Evolutionary conservation across 1,140 invertebrate genomes (phyloP).

Genomic region (Drosophila bipectinata): DNA sequence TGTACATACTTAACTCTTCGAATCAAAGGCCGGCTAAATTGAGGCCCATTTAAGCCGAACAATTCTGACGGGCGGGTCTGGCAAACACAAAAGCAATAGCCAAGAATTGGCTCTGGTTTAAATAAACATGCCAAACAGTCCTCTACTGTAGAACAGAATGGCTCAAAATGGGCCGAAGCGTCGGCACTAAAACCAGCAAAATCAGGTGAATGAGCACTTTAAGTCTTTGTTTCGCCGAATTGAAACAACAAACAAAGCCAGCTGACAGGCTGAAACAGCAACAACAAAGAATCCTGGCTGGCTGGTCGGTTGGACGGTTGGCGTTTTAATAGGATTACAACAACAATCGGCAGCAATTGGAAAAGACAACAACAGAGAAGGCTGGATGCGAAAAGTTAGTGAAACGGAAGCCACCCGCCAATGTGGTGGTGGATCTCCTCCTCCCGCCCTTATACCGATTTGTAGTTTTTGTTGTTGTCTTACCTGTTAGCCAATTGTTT

Average conservation of each 20-base stretch:
- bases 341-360: conserved; percentile 38
- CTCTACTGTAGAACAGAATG: neutral
- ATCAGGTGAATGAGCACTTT: conserved; percentile 81
- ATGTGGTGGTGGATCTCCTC: conserved; percentile 22
- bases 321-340: conserved; percentile 69
- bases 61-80: conserved; percentile 35
- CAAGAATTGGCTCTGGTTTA: conserved; percentile 53
- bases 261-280: conserved; percentile 39
- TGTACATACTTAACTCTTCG: conserved; percentile 12
- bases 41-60: conserved; percentile 68
- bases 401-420: conserved; percentile 66
- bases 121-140: conserved; percentile 67
- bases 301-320: conserved; percentile 8
- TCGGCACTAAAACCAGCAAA: conserved; percentile 57
- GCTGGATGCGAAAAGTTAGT: conserved; percentile 73
- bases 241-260: conserved; percentile 76
- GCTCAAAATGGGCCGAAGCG: conserved; percentile 29
- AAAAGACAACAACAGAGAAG: conserved; percentile 50
- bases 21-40: conserved; percentile 53
- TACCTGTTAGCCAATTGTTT: conserved; percentile 61
- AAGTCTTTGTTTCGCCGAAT: conserved; percentile 79
- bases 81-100: conserved; percentile 28
- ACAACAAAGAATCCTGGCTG: conserved; percentile 33
- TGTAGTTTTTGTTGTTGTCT: conserved; percentile 35
- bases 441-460: neutral